These are phyloP conservation scores for Streptopelia turtur DNA, from an alignment of 2,797 vertebrate species.

Conservation along the genomic window DNA sequence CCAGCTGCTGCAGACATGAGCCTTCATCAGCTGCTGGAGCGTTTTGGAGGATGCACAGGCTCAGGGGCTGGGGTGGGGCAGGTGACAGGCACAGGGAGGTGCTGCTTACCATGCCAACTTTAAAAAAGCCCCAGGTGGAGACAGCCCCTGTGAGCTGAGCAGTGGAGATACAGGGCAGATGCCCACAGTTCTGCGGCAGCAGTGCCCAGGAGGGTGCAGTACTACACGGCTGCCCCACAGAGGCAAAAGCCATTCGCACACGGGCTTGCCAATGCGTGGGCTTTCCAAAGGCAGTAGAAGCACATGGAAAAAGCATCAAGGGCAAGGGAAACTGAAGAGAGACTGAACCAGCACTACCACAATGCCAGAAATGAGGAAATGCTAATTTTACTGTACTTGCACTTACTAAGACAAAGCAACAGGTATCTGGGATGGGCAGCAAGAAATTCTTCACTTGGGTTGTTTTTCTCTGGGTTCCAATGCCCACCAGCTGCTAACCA, in stretches of 20 bases:
- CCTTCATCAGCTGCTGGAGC: neutral
- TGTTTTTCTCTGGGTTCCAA: slow-evolving; percentile 75
- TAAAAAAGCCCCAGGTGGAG: neutral
- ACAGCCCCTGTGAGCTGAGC: neutral
- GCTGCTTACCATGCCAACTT: neutral
- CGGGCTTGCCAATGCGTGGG: neutral
- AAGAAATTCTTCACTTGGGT: slow-evolving; percentile 81
- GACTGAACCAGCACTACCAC: neutral
- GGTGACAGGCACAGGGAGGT: neutral
- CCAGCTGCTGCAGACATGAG: fast-evolving
- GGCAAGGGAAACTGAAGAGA: neutral
- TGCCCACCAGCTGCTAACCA: slow-evolving; percentile 89
- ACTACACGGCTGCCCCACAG: neutral
- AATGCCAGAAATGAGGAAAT: neutral
- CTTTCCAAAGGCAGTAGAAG: neutral
- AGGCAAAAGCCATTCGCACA: neutral
- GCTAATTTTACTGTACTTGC: neutral
- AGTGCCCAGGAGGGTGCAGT: fast-evolving
- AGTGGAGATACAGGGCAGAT: neutral
- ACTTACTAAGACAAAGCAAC: slow-evolving; percentile 87
- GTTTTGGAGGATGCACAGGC: neutral
- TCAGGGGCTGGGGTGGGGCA: neutral
- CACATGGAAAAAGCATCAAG: neutral
- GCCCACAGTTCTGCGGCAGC: neutral
- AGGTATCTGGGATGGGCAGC: slow-evolving; percentile 86